These are phyloP conservation scores for Passerculus sandwichensis DNA, from an alignment of 2,797 vertebrate species.

Conservation along the genomic window DNA sequence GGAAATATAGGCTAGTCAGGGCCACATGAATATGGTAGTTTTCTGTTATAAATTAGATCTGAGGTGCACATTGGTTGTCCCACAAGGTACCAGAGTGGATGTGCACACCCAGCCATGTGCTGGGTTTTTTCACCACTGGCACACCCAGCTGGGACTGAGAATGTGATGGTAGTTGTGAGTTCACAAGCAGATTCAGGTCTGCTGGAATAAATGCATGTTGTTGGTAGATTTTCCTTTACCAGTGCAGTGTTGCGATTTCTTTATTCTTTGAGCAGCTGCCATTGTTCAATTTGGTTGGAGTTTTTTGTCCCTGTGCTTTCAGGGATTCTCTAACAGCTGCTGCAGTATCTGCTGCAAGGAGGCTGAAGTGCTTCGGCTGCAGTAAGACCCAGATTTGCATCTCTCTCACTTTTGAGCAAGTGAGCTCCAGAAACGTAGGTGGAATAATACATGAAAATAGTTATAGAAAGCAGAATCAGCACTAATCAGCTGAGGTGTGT, in stretches of 20 bases:
- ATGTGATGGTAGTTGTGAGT: background rate
- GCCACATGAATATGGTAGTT: background rate
- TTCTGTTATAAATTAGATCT: background rate
- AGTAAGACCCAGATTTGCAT: background rate
- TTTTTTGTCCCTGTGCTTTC: background rate
- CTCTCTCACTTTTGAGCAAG: background rate
- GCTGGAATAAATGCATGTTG: background rate
- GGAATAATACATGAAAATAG: slow-evolving; percentile 8
- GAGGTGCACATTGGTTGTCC: background rate
- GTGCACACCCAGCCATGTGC: background rate
- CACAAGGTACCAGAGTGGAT: background rate
- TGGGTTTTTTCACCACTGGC: background rate
- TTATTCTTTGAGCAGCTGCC: background rate
- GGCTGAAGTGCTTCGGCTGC: background rate
- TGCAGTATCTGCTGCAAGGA: background rate
- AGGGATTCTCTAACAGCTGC: background rate
- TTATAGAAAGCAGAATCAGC: slow-evolving; percentile 35
- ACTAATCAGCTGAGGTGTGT: slow-evolving; percentile 17
- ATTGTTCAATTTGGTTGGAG: background rate
- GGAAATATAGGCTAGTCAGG: background rate
- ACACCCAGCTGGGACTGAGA: background rate
- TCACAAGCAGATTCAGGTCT: background rate
- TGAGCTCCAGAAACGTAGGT: background rate
- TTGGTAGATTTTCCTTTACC: background rate
- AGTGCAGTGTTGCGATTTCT: background rate